Evolutionary conservation across 2,797 vertebrate species (phyloP), one percentile per base, ranked within the genome.

Genomic region (Falco biarmicus): DNA sequence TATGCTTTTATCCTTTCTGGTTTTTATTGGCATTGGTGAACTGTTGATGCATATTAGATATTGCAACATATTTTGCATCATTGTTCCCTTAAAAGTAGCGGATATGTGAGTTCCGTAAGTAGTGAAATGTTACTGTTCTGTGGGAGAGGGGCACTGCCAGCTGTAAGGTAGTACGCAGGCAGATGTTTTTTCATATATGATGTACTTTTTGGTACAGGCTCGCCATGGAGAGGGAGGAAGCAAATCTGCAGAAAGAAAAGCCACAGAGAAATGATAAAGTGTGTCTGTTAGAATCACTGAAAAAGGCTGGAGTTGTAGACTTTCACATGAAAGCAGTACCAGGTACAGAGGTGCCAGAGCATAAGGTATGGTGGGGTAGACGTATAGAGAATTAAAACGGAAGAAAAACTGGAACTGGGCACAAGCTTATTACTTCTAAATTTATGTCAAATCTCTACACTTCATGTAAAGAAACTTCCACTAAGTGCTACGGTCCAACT

Each of bases 321-420:
- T 99, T 99, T 84, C 98, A 98, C 71, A 98, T 99, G 98, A 99
- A 98, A 97, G 99, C 99, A 2, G 99, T 99, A 47, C 99, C 99
- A 14, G 99, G 99, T 69, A 99, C 99, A 5, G 99, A 99, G 97
- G 97, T 99, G 47, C 99, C 99, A 69, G 99, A 98, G 77, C 99
- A 99, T 94, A 98, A 99, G 98, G 99, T 99, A 96, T 68, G 97
- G 26, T 87, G 77, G 74, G 57, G 18, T 16, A 80, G 21, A 9
- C 39, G 7, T 74, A 15, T 24, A 28, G 53, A 76, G 50, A 86
- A 57, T 20, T 69, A 43, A 89, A 74, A 34, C 26, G 63, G 57
- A 34, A 16, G 6, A 41, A 47, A 74, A 60, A 16, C 2, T 34
- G 32, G 22, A 31, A 66, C 24, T 1, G 1, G 8, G 11, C 28